Evolutionary conservation across 2,797 vertebrate genomes (phyloP), one percentile per base, ranked within the genome.

Genomic region (Phoeniculus purpureus): DNA sequence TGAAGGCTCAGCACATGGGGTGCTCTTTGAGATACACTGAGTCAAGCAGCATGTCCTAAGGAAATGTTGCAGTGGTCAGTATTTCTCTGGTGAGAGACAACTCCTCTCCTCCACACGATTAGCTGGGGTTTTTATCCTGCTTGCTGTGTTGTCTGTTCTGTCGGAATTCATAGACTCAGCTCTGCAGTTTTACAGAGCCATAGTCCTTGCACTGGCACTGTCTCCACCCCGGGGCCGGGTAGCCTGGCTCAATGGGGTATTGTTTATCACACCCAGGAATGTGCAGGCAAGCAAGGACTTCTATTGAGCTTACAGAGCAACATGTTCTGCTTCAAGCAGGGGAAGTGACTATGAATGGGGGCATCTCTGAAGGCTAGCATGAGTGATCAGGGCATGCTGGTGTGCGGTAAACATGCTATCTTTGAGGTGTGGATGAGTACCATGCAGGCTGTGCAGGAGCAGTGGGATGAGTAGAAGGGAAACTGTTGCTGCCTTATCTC

Each of bases 181-280:
- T 85, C 81, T 85, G 84, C 73, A 61, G 43, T 85, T 90, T 77
- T 72, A 31, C 5, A 6, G 32, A 92, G 81, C 75, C 0, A 0
- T 60, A 16, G n/a, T 75, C 47, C 58, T 76, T 87, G 70, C 59
- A 29, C 4, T 87, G 85, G 82, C 84, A 65, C 59, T 43, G 15
- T 81, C 62, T 86, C 72, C 79, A 81, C 51, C 76, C 10, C 1
- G 68, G 50, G 43, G 52, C 40, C 65, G 22, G 79, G 67, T 55
- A 3, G 76, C 48, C 62, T 87, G 45, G 62, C 82, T 95, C 73
- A 78, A 10, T 6, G 0, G 62, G 70, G 21, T 91, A 70, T 89
- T 95, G 73, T 89, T 92, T 76, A 82, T 89, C 54, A 67, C 80
- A 70, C 60, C 60, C 67, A 81, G 89, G 89, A 94, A 91, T 85